Evolutionary conservation across 2,888 invertebrate species (phyloP).

Genomic region (Psococerastis gibbosa): DNA sequence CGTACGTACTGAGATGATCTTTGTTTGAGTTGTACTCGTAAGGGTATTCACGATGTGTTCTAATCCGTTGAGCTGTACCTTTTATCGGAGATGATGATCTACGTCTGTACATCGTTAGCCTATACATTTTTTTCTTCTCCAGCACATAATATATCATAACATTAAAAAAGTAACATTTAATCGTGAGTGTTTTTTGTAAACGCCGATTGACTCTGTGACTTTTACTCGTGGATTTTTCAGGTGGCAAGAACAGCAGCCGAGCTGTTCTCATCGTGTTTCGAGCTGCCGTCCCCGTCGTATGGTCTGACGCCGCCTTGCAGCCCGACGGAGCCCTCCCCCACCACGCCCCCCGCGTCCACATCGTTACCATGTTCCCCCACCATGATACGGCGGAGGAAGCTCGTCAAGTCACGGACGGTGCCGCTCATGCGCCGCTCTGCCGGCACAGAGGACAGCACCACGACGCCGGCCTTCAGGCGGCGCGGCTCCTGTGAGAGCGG

Average conservation of each 20-base stretch:
- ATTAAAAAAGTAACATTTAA: no score
- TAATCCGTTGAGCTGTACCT: no score
- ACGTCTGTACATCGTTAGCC: no score
- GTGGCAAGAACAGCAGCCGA: conserved; percentile 21
- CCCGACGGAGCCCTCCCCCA: conserved; percentile 9
- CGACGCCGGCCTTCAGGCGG: conserved; percentile 32
- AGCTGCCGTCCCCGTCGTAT: conserved; percentile 50
- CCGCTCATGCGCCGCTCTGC: neutral
- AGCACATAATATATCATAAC: no score
- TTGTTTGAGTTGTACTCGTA: no score
- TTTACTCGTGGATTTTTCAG: neutral
- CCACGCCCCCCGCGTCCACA: neutral
- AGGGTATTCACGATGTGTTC: no score
- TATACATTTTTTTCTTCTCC: no score
- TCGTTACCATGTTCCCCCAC: conserved; percentile 1
- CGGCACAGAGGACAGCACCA: conserved; percentile 16
- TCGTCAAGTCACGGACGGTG: conserved; percentile 4
- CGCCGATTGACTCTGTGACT: neutral
- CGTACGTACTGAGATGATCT: no score
- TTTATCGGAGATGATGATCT: no score
- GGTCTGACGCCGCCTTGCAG: conserved; percentile 17
- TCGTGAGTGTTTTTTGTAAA: neutral
- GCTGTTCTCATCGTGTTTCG: conserved; percentile 56
- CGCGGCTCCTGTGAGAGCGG: conserved; percentile 78
- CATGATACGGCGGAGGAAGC: neutral